Base-by-base conservation (phyloP, 2,888 invertebrate genomes). In the Metellina segmentata region DNA sequence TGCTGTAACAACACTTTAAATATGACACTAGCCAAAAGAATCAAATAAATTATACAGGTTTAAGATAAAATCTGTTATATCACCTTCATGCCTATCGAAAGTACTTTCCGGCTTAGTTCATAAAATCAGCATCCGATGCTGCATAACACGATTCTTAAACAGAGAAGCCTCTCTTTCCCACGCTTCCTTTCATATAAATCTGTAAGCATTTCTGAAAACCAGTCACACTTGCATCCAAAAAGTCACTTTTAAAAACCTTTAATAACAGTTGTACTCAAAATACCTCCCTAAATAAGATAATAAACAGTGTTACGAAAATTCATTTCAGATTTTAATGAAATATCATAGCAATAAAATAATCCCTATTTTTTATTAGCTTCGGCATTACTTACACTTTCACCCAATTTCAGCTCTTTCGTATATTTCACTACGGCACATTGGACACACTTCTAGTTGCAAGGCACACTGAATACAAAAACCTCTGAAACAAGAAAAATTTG, bases 381-480 rank as follows among this genome's bases (percentile, higher is more conserved):
- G n/a, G n/a, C n/a, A n/a, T 51, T 16, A 34, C 71, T 83, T 87
- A 79, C 87, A 69, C 34, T 34, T 83, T 83, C 78, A 78, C 20
- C 88, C 86, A 81, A 92, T 78, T 90, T 93, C 92, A 72, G 88
- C 92, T 72, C 93, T 85, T 81, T 94, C 93, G 19, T 94, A 95
- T 94, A 97, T 97, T 81, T 95, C 95, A 90, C 96, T 96, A 94
- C 98, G 96, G 95, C 98, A 98, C 96, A 98, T 96, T 16, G 98
- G 98, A 95, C 98, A 98, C 94, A 97, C 97, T 93, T 96, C 96
- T 93, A 98, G 95, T 94, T 97, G 97, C 89, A 96, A 96, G 16
- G 97, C 96, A 95, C 98, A 98, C 16, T 96, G 95, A 81, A 96
- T 96, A 95, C 98, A 98, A 95, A 98, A 98, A 71, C 98, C 98